Evolutionary conservation across 2,797 vertebrate genomes (phyloP).

Genomic region (Buphagus erythrorhynchus): DNA sequence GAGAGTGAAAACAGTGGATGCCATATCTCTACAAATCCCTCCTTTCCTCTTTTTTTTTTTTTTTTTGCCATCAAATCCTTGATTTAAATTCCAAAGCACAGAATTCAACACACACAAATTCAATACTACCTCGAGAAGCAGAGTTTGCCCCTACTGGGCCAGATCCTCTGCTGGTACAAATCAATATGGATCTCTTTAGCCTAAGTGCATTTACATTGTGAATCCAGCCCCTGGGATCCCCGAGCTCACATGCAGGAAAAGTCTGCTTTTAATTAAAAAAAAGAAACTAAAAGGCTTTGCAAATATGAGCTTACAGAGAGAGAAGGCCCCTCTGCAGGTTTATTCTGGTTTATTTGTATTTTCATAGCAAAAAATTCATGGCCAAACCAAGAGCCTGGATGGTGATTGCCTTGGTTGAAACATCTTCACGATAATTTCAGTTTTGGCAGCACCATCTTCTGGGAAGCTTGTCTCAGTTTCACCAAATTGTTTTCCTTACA

Average conservation of each 20-base stretch:
- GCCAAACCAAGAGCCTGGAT: not conserved
- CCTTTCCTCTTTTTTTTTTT: not conserved
- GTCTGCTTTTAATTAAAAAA: slow-evolving; percentile 47
- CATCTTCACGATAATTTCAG: not conserved
- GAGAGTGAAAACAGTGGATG: not conserved
- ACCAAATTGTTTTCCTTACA: not conserved
- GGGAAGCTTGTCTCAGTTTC: not conserved
- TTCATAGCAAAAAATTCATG: not conserved
- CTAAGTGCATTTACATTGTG: slow-evolving; percentile 40
- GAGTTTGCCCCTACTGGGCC: not conserved
- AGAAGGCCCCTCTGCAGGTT: not conserved
- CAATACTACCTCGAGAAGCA: not conserved
- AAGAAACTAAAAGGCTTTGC: not conserved
- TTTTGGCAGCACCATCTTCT: not conserved
- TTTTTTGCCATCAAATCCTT: not conserved
- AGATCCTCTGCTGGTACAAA: slow-evolving; percentile 12
- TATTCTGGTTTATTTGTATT: not conserved
- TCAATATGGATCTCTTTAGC: slow-evolving; percentile 43
- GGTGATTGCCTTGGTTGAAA: not conserved
- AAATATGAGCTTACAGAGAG: not conserved
- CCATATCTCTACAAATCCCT: not conserved
- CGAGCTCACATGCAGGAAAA: slow-evolving; percentile 9
- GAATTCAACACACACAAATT: not conserved
- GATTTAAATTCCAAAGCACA: slow-evolving; percentile 27
- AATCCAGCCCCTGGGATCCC: slow-evolving; percentile 37